Evolutionary conservation across 2,888 invertebrate genomes (phyloP), one percentile per base, ranked within the genome.

Genomic region (Theristus sp.): DNA sequence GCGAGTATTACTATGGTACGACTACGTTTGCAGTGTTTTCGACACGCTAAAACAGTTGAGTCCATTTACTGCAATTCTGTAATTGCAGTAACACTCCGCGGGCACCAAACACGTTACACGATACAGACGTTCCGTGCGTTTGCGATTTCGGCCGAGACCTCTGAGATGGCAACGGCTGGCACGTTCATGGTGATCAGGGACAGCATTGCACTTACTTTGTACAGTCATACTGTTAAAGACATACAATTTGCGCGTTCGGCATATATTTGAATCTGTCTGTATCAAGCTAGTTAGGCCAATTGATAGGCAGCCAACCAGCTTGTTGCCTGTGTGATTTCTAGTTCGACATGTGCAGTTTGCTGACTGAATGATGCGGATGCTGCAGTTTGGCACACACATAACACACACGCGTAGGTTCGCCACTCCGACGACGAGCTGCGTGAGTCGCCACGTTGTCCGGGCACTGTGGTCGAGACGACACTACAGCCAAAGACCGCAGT

Each of bases 81-180:
- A 13, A 38, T 38, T 38, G 10, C 62, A 69, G 70, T 71, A 1
- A 65, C 67, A 25, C 62, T 72, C 25, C 65, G 67, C 24, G 72
- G 71, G 22, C 69, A 69, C 67, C 64, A 67, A 47, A 72, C 72
- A 6, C 66, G 69, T 59, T 71, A 67, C 62, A 71, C 71, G 2
- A 73, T 70, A n/a, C 71, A 73, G 58, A 73, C 73, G n/a, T 73
- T 73, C 63, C 68, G 73, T 20, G 73, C 71, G 2, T 73, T 73
- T 59, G 68, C 69, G 1, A 59, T 73, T 17, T 67, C 69, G 1
- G 67, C 71, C 1, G 68, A 67, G 30, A 64, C 67, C 47, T 10
- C 13, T 6, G 24, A 49, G 6, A n/a, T 3, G n/a, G 24, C 20
- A 49, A 10, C 49, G n/a, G 24, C 67, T 13, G 72, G 72, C 1